Conservation (phyloP, 2,113 vertebrate species). For the Vicugna pacos region DNA sequence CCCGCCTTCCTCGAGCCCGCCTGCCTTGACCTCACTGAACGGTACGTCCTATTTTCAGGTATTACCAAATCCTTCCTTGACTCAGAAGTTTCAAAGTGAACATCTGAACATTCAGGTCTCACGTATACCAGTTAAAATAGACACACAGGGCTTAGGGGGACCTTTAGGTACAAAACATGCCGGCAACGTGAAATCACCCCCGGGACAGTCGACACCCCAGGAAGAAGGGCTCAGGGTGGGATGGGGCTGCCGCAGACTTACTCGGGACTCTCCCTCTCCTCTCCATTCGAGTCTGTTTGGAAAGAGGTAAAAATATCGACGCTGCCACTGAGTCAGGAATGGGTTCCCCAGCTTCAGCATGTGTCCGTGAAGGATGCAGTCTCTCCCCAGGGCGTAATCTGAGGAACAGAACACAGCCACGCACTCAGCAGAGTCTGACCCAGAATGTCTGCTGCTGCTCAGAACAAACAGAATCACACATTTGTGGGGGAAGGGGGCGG, state of each 20-base stretch:
- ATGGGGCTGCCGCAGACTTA: conserved; percentile 84
- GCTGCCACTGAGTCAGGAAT: conserved; percentile 98
- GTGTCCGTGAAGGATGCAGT: conserved; percentile 98
- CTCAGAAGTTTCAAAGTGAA: neutral
- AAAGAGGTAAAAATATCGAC: conserved; percentile 98
- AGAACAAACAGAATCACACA: rapidly evolving
- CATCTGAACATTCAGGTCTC: neutral
- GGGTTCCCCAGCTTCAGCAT: conserved; percentile 98
- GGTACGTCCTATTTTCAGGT: neutral
- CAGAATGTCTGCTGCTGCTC: rapidly evolving
- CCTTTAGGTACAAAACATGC: rapidly evolving
- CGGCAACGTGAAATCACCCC: rapidly evolving
- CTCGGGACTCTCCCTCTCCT: conserved; percentile 97
- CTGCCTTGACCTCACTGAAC: neutral
- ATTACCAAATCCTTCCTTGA: neutral
- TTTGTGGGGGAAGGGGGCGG: neutral
- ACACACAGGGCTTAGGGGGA: rapidly evolving
- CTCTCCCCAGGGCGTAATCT: conserved; percentile 98
- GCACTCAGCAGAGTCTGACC: rapidly evolving
- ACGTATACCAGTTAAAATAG: neutral
- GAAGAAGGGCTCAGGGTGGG: no score
- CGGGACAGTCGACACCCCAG: no score
- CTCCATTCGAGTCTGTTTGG: conserved; percentile 98
- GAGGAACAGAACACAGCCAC: rapidly evolving
- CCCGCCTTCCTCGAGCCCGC: neutral